Base-by-base conservation (phyloP, 2,888 invertebrate species). In the Cyclophora punctaria region DNA sequence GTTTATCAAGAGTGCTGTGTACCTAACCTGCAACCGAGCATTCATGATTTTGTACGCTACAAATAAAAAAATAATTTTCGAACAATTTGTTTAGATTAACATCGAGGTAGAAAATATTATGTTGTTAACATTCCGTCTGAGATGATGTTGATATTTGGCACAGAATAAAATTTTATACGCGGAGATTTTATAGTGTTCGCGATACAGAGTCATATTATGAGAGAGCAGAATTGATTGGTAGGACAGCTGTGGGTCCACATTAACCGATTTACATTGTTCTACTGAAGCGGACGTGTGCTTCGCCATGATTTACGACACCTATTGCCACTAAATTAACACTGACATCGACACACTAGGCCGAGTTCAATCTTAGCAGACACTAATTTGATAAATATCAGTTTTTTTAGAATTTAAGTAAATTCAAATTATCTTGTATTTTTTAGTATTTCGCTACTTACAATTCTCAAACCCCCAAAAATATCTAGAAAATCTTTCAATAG, bases 111-210 rank as follows among this genome's bases (percentile, higher is more conserved):
- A 79, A 82, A 82, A 81, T 85, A 83, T 85, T 79, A 78, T 83
- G 83, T 79, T 85, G 75, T 85, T 83, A 80, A 82, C 82, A 85
- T 86, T 85, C 84, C 80, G 64, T 64, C 67, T 59, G 75, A 67
- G 74, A 77, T 78, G 76, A 78, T 78, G 78, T 81, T 80, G 82
- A 80, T 71, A 81, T 85, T 86, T 84, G 83, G 85, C 86, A 84
- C 83, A 66, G 69, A 71, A 68, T 73, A 75, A 72, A 75, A 69
- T 78, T 64, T 81, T 77, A 79, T 80, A 73, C 79, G 80, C 70
- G 71, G 77, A 71, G 73, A 81, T 82, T 81, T 84, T 77, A 81
- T 77, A 80, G 78, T 78, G 74, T 73, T 80, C 76, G 78, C 77
- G 78, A 78, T 54, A 60, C 72, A 75, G 69, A 78, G 67, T 78